These are phyloP conservation scores for Atta colombica DNA, from an alignment of 1,140 invertebrate genomes.

Conservation along the genomic window DNA sequence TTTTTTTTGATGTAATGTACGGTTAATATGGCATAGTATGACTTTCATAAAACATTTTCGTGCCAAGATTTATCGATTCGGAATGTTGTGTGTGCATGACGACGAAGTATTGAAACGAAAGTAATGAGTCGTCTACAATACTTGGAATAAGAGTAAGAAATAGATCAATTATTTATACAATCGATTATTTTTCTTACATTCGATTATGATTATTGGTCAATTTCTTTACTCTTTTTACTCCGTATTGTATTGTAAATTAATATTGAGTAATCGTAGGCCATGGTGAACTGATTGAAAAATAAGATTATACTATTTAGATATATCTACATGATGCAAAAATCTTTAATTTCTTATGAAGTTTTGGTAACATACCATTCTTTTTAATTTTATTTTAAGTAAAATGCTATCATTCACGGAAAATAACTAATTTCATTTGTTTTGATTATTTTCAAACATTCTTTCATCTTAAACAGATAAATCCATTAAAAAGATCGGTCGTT, in stretches of 20 bases:
- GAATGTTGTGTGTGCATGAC: background rate
- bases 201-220: too few relatives aligned
- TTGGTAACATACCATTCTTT: background rate
- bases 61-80: slow-evolving; percentile 29
- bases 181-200: too few relatives aligned
- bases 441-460: background rate
- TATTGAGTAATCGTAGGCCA: background rate
- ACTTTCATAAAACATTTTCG: background rate
- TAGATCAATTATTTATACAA: too few relatives aligned
- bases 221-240: too few relatives aligned
- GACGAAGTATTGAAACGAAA: slow-evolving; percentile 11
- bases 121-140: background rate
- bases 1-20: background rate
- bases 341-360: background rate
- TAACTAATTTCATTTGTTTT: background rate
- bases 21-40: background rate
- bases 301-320: background rate
- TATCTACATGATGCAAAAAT: slow-evolving; percentile 4
- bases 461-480: background rate
- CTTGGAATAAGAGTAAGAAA: too few relatives aligned
- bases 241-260: too few relatives aligned
- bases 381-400: background rate
- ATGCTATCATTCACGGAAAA: background rate
- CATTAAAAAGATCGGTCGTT: background rate
- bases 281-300: background rate